Evolutionary conservation across 2,113 vertebrate genomes (phyloP), one percentile per base, ranked within the genome.

Genomic region (Leiothrix lutea): DNA sequence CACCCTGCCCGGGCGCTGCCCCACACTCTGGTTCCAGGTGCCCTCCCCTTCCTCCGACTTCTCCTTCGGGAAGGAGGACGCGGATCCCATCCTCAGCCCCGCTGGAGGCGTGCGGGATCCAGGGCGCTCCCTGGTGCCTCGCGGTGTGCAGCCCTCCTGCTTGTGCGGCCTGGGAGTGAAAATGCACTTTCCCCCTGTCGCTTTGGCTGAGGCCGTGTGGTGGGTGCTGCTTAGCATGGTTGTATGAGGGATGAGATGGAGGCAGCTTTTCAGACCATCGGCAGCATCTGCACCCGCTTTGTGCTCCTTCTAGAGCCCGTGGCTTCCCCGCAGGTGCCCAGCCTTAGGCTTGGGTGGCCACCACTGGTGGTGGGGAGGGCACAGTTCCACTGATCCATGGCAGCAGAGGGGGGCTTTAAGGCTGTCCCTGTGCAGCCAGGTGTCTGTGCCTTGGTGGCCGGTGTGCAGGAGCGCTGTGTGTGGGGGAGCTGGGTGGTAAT

Each of bases 391-490:
- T 19, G 31, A 29, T 10, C 42, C 36, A 0, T 3, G 24, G 53
- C 16, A 28, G 79, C 23, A 47, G 42, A 48, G 45, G 48, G 22
- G 28, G 31, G 8, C 15, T 31, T 56, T 48, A 13, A 42, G 35
- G 35, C 8, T 0, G 2, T 22, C 23, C 26, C 12, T 6, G 11
- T 11, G 12, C 1, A 8, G 4, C 8, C 2, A 4, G 47, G 35
- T 17, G 44, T 40, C 8, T 15, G 21, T 20, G 24, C 16, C 19
- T 10, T 16, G 19, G 28, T 44, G 38, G 31, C 14, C 0, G 0
- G 17, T 1, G 35, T n/a, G 54, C 0, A 2, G 48, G 40, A 40
- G 0, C 0, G 1, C 35, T 9, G 33, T 3, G 58, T 6, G 44
- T 1, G 4, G 25, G 35, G 44, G 19, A 69, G 10, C 11, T 29